phyloP scores from a whole-genome alignment of 2,113 vertebrate species.

The Alosa alosa region DNA sequence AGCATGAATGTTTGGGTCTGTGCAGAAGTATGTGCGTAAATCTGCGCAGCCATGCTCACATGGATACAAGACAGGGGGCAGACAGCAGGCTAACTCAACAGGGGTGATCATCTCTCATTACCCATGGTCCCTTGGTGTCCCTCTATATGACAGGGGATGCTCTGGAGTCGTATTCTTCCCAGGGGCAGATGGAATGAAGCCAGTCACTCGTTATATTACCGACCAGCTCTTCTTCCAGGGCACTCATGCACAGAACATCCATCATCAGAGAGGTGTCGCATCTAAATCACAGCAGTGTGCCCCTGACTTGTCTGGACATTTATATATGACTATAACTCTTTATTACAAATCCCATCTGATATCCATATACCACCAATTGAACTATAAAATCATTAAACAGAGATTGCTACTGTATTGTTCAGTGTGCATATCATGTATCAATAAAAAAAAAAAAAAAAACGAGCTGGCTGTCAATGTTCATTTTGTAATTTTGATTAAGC shows the following conservation, averaged over 20 bases:
- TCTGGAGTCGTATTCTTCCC: constrained; percentile 63
- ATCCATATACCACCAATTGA: background rate
- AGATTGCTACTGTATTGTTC: background rate
- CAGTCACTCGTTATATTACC: constrained; percentile 76
- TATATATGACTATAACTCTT: constrained; percentile 63
- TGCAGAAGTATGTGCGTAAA: background rate
- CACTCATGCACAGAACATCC: constrained; percentile 53
- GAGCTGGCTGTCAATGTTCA: background rate
- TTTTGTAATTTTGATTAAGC: background rate
- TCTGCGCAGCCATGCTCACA: background rate
- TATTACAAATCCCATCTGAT: constrained; percentile 48
- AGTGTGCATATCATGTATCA: background rate
- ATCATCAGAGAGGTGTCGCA: constrained; percentile 52
- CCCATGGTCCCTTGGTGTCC: constrained; percentile 62
- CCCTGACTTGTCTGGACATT: constrained; percentile 48
- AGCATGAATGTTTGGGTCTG: constrained; percentile 27
- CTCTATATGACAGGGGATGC: constrained; percentile 43
- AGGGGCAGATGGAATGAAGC: constrained; percentile 67
- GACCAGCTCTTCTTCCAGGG: constrained; percentile 51
- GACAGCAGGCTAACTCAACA: constrained; percentile 66
- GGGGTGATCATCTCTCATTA: constrained; percentile 76
- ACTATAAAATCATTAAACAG: constrained; percentile 30
- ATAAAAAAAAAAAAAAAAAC: background rate
- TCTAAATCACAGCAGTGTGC: constrained; percentile 55
- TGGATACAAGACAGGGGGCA: background rate